Evolutionary conservation across 1,140 invertebrate species (phyloP).

Genomic region (Globodera rostochiensis): DNA sequence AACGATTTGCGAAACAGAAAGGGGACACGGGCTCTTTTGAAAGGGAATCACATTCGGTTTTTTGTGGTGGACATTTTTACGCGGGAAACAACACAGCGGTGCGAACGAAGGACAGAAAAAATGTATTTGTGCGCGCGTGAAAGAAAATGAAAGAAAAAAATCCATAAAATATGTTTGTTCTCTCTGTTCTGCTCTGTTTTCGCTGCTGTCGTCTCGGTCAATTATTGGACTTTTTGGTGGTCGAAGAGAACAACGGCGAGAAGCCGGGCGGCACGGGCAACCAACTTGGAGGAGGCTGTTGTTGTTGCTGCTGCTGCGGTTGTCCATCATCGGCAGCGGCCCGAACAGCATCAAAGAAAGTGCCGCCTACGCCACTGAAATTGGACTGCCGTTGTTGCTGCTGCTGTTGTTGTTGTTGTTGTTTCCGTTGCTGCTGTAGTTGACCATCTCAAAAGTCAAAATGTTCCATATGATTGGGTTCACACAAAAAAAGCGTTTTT

Average conservation of each 20-base stretch:
- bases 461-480: no score
- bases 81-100: not conserved
- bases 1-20: not conserved
- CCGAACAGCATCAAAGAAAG: not conserved
- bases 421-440: not conserved
- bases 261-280: conserved; percentile 27
- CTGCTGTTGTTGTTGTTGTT: conserved; percentile 5
- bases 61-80: not conserved
- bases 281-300: conserved; percentile 5
- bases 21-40: not conserved
- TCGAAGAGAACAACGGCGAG: conserved; percentile 7
- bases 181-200: no score
- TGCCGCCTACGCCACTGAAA: not conserved
- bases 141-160: not conserved
- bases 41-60: not conserved
- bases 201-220: no score
- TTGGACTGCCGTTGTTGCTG: conserved; percentile 13
- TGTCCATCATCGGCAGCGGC: not conserved
- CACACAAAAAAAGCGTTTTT: no score
- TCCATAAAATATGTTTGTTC: no score
- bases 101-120: not conserved
- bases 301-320: not conserved
- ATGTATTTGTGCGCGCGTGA: no score
- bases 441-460: not conserved
- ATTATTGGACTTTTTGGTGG: no score